Conservation (phyloP, 2,113 vertebrate genomes). For the Leptosomus discolor region DNA sequence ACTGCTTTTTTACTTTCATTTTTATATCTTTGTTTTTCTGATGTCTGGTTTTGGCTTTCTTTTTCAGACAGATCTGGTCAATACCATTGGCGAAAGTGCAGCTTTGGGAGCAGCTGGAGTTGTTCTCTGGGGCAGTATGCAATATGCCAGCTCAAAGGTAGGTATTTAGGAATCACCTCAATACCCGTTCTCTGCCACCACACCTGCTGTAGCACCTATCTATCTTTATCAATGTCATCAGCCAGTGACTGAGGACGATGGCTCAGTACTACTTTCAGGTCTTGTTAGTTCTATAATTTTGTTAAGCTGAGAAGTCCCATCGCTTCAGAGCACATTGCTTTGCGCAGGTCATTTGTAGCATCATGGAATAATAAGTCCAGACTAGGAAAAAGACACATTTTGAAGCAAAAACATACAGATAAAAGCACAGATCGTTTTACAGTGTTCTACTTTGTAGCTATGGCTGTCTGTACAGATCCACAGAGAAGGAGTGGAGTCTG, state of each 20-base stretch:
- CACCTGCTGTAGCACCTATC: neutral
- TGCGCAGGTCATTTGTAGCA: neutral
- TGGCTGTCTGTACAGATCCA: fast-evolving
- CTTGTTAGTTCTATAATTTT: neutral
- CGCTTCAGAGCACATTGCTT: neutral
- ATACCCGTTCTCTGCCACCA: neutral
- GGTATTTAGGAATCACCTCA: neutral
- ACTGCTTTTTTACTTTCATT: neutral
- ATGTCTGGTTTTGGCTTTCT: neutral
- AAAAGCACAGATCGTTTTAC: neutral
- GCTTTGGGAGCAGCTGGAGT: conserved; percentile 87
- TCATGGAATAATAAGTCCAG: neutral
- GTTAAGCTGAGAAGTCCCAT: neutral
- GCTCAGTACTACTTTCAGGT: neutral
- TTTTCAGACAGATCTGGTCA: conserved; percentile 84
- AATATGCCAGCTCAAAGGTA: conserved; percentile 72
- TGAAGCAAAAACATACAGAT: neutral
- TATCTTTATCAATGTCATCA: neutral
- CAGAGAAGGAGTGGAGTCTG: neutral
- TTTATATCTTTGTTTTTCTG: neutral
- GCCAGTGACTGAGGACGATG: fast-evolving
- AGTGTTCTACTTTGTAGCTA: neutral
- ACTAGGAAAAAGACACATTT: neutral
- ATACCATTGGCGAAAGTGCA: conserved; percentile 88
- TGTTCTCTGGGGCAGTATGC: conserved; percentile 85